Evolutionary conservation across 1,140 invertebrate species (phyloP).

Genomic region (Oreohelix idahoensis): DNA sequence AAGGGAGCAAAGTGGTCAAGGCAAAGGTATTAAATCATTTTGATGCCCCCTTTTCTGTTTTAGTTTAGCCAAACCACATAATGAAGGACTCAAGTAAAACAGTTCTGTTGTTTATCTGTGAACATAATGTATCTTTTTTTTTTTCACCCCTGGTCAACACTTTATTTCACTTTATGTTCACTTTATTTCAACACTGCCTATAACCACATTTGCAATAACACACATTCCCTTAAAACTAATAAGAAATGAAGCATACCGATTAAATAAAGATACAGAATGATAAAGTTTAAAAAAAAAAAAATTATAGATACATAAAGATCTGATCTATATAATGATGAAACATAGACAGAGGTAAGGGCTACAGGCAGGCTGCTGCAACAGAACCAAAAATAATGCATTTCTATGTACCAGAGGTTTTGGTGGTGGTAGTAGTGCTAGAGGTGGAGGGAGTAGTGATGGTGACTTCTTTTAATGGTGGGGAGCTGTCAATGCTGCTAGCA

Average conservation of each 20-base stretch:
- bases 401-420: slow-evolving; percentile 38
- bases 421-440: slow-evolving; percentile 17
- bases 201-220: too few relatives aligned
- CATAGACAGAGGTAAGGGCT: not conserved
- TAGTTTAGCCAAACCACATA: too few relatives aligned
- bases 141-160: too few relatives aligned
- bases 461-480: slow-evolving; percentile 30
- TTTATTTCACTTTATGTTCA: too few relatives aligned
- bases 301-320: not conserved
- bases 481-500: slow-evolving; percentile 45
- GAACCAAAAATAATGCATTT: slow-evolving; percentile 7
- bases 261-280: not conserved
- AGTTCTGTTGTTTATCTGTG: too few relatives aligned
- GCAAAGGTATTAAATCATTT: too few relatives aligned
- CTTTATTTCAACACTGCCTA: too few relatives aligned
- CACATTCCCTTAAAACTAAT: too few relatives aligned
- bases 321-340: not conserved
- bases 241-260: not conserved
- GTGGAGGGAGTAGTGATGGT: slow-evolving; percentile 27
- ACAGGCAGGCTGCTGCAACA: slow-evolving; percentile 3
- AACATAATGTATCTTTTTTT: too few relatives aligned
- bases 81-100: too few relatives aligned
- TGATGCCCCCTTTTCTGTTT: too few relatives aligned
- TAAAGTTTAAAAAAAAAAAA: not conserved
- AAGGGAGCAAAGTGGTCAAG: not conserved